A percentile compares a stretch with the other conserved stretches of the same genome.
phyloP scores from a whole-genome alignment of 1,140 invertebrate species.

The Notospermus geniculatus region DNA sequence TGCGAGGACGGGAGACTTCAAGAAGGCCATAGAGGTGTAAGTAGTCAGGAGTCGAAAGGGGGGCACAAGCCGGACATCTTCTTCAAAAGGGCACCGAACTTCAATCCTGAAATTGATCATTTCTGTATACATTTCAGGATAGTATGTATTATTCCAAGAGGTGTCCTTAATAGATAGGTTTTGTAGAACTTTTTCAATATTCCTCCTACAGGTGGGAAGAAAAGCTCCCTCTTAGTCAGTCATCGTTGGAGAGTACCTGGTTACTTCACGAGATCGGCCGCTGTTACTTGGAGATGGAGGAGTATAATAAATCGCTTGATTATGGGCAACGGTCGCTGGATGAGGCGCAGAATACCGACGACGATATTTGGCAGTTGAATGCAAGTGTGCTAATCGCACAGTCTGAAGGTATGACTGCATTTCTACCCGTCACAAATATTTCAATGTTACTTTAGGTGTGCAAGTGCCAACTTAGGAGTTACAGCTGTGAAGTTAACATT shows the following conservation, averaged over 20 bases:
- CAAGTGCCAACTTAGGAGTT: no score
- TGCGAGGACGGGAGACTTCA: constrained; percentile 49
- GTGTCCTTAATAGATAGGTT: no score
- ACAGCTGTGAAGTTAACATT: no score
- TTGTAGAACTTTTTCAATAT: no score
- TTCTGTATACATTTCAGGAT: no score
- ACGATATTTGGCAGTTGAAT: constrained; percentile 54
- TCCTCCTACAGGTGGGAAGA: constrained; percentile 43
- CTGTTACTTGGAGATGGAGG: constrained; percentile 51
- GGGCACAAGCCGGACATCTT: no score
- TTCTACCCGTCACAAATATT: no score
- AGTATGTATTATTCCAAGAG: no score
- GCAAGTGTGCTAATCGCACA: constrained; percentile 53
- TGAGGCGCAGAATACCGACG: constrained; percentile 47
- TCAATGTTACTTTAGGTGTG: no score
- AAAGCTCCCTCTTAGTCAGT: constrained; percentile 48
- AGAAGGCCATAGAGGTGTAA: constrained; percentile 52
- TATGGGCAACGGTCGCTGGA: constrained; percentile 52
- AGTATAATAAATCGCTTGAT: constrained; percentile 44
- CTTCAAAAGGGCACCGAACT: no score
- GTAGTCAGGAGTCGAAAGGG: no score
- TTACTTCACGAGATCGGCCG: constrained; percentile 56
- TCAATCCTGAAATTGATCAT: no score
- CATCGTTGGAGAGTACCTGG: constrained; percentile 52
- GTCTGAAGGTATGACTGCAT: constrained; percentile 48